Evolutionary conservation across 1,140 invertebrate genomes (phyloP), one percentile per base, ranked within the genome.

Genomic region (Sarcophaga bullata): DNA sequence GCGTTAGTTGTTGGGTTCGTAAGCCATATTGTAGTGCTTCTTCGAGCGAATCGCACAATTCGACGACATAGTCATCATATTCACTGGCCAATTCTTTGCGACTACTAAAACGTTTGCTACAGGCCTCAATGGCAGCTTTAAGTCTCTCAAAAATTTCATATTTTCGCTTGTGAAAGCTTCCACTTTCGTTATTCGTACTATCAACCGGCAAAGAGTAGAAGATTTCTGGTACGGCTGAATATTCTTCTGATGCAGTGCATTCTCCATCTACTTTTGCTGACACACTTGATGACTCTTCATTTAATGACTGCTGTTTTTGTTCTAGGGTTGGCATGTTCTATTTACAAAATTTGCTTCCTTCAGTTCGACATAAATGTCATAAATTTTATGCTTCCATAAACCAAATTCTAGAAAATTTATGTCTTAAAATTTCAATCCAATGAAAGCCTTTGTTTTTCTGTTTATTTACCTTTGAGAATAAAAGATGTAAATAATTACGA

Each of bases 41-140:
- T 88, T 95, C 95, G 83, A 95, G 91, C 6, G 92, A 91, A 76
- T 92, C 88, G 89, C 94, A 95, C n/a, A 92, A 83, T n/a, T 90
- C 89, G n/a, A 87, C 88, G 37, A 92, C 91, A 68, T 85, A 93
- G 52, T 90, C 90, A 88, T 97, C 95, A 73, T 92, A 92, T 87
- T 97, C 96, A 1, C 95, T 96, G 6, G 96, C 96, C 68, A 97
- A 89, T 89, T 96, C 95, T 80, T 93, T 93, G 86, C 94, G 93
- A 13, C 95, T 95, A 81, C 95, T 95, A 91, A 95, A 97, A 84
- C 94, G 91, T 82, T 92, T 89, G 76, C 94, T 93, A 85, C 94
- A 95, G 84, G 94, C 92, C 91, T 96, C 95, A 3, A 96, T 94
- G 86, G 94, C 93, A 86, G 85, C 62, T 49, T 86, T 84, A 0